Percentiles rank a stretch among this genome's conserved stretches.
These are phyloP conservation scores for Parazoanthus atlanticus DNA, from an alignment of 92 coral and sea anemone species.

Conservation along the genomic window DNA sequence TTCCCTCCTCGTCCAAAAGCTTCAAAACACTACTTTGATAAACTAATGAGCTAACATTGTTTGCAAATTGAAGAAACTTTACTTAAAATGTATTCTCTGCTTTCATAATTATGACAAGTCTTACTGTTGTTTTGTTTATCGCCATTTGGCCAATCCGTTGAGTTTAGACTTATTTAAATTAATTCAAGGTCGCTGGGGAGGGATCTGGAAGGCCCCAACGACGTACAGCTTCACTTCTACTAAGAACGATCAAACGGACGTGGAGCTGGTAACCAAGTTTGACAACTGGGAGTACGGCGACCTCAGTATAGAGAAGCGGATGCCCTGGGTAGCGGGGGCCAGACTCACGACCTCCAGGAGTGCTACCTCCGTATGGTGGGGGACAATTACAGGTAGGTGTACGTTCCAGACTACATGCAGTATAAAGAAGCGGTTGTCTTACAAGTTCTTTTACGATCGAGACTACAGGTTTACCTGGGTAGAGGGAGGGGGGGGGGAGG, in stretches of 20 bases:
- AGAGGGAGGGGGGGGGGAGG: background rate
- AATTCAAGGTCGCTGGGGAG: conserved; percentile 77
- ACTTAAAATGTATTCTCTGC: no score
- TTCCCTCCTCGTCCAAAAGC: no score
- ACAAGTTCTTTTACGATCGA: no score
- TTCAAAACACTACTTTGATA: no score
- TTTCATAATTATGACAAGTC: background rate
- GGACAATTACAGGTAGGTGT: conserved; percentile 29
- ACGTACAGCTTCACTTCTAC: conserved; percentile 65
- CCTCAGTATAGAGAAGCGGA: conserved; percentile 61
- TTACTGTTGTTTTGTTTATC: background rate
- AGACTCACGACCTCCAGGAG: conserved; percentile 66
- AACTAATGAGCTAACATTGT: no score
- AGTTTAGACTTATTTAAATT: background rate
- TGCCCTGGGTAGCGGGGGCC: conserved; percentile 77
- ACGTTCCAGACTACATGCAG: background rate
- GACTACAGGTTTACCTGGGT: conserved; percentile 76
- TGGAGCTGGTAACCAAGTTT: conserved; percentile 66
- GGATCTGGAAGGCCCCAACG: conserved; percentile 75
- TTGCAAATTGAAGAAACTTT: no score
- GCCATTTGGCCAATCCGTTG: background rate
- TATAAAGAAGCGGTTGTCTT: background rate
- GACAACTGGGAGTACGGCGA: conserved; percentile 70
- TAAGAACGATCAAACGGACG: conserved; percentile 64
- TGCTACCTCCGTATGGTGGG: conserved; percentile 59